Percentiles rank a stretch among this genome's conserved stretches.
Conservation (phyloP, 2,797 vertebrate species). For the Coregonus ussuriensis region DNA sequence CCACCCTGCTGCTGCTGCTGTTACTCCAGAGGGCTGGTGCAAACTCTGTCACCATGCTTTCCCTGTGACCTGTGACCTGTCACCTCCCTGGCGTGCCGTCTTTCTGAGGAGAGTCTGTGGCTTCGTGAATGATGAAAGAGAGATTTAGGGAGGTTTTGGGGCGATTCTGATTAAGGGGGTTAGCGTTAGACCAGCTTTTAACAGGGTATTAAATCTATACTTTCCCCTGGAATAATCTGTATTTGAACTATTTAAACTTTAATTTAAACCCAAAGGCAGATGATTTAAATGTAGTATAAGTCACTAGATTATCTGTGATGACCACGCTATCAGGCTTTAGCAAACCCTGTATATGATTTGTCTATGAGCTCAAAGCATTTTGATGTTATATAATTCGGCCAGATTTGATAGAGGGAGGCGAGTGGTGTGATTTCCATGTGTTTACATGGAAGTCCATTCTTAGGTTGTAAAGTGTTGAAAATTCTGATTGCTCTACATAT, state of each 20-base stretch:
- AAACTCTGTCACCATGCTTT: constrained; percentile 11
- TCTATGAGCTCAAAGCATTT: background rate
- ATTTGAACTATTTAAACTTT: constrained; percentile 9
- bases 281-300: constrained; percentile 6
- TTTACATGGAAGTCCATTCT: constrained; percentile 8
- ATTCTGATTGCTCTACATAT: background rate
- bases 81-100: constrained; percentile 6
- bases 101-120: constrained; percentile 16
- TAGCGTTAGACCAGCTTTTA: constrained; percentile 29
- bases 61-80: constrained; percentile 8
- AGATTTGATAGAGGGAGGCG: background rate
- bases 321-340: background rate
- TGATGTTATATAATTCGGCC: background rate
- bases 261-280: constrained; percentile 4
- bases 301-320: constrained; percentile 8
- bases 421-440: background rate
- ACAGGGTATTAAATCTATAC: constrained; percentile 8
- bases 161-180: background rate
- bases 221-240: constrained; percentile 35
- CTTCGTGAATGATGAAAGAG: constrained; percentile 27
- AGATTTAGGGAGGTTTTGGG: background rate
- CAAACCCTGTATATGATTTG: background rate
- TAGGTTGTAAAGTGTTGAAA: background rate
- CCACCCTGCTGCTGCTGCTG: constrained; percentile 11
- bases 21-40: background rate